Percentiles rank a stretch among this genome's conserved stretches.
phyloP scores from a whole-genome alignment of 2,113 vertebrate species.

The Holacanthus passer region DNA sequence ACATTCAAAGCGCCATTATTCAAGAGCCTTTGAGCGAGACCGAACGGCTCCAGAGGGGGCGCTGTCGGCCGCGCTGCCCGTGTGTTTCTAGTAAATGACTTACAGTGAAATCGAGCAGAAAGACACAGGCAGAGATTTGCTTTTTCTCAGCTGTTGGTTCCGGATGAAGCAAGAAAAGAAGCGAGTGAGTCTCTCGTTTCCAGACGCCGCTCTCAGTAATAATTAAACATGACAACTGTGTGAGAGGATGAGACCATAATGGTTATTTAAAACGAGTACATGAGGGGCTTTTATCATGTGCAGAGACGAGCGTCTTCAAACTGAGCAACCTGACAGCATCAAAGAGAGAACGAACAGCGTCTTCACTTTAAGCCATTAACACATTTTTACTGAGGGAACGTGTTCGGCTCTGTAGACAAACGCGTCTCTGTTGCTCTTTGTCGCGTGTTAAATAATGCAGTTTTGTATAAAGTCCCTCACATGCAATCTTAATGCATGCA shows the following conservation, averaged over 20 bases:
- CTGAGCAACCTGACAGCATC: background rate
- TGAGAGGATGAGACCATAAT: background rate
- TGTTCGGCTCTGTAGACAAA: background rate
- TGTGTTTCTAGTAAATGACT: background rate
- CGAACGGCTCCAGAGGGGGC: background rate
- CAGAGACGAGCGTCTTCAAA: background rate
- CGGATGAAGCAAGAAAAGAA: no score
- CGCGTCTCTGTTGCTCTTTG: background rate
- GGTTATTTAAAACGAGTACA: background rate
- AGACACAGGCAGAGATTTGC: background rate
- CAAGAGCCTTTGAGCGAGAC: slow-evolving; percentile 18
- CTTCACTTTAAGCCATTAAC: background rate
- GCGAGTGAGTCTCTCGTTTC: background rate
- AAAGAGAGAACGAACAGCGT: background rate
- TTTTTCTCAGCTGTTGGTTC: background rate
- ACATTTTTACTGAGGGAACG: background rate
- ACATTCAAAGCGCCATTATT: background rate
- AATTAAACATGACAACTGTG: slow-evolving; percentile 4
- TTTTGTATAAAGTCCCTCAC: background rate
- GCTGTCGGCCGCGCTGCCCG: background rate
- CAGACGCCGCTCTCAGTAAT: background rate
- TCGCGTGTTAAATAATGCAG: background rate
- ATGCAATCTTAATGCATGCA: background rate
- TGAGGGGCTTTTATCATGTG: background rate
- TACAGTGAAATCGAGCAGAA: background rate